Base-by-base conservation (phyloP, 2,113 vertebrate species). In the Amphiprion ocellaris region DNA sequence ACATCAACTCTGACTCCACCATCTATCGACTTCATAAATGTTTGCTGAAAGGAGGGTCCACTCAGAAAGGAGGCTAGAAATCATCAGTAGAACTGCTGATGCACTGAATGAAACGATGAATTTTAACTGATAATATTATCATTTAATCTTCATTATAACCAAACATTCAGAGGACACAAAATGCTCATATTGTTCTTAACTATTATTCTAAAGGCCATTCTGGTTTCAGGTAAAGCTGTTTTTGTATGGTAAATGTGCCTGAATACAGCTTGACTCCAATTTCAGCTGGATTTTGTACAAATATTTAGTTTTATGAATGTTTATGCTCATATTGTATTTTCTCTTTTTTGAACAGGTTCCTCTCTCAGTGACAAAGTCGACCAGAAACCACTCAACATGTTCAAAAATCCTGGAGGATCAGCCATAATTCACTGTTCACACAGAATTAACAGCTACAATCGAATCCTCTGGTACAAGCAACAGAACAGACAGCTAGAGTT, bases 401-500 rank as follows among this genome's bases (percentile, higher is more conserved):
- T 11, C 12, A 21, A 4, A 4, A 23, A 46, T 47, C 58, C 2
- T 12, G 28, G 1, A 56, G 41, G 47, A 33, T 17, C 54, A 33
- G 54, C 28, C 11, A 0, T 30, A 59, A 70, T 70, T 46, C 10
- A 17, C 54, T 70, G 68, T 70, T 70, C 54, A 70, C 90, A 92
- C 41, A 47, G 4, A 24, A 63, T 69, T 28, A 12, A 63, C 15
- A 24, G 33, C 59, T 78, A 78, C 24, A 41, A 69, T 60, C 14
- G 12, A n/a, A 63, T 78, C 50, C 11, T 69, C 11, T 70, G 68
- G 68, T 70, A 70, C 46, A 58, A 46, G 10, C 54, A 70, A 41
- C 30, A 30, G 30, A 44, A 69, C 24, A 44, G 23, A 37, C 21
- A 44, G 0, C 0, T 69, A 17, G 37, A 19, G 37, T 17, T 69